These are phyloP conservation scores for Helicoverpa armigera DNA, from an alignment of 1,140 invertebrate species.

Conservation along the genomic window DNA sequence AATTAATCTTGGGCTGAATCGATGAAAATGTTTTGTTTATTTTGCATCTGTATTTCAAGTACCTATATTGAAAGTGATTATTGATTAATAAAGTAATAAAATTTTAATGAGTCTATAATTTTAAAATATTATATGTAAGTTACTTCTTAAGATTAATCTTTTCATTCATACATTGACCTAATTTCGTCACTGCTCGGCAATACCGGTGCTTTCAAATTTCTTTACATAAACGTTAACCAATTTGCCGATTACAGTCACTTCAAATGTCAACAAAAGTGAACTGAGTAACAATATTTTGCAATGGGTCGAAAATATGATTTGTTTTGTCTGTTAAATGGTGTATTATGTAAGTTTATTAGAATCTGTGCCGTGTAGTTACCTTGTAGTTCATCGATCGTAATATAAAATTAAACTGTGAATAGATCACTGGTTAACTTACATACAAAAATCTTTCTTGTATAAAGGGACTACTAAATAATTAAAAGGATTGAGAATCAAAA, in stretches of 20 bases:
- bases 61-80: too few relatives aligned
- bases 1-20: too few relatives aligned
- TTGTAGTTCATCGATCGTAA: too few relatives aligned
- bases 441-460: too few relatives aligned
- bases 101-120: too few relatives aligned
- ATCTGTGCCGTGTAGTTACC: not conserved
- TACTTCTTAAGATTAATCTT: not conserved
- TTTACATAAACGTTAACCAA: not conserved
- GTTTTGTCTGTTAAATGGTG: not conserved
- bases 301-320: not conserved
- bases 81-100: too few relatives aligned
- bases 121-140: not conserved
- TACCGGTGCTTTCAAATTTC: not conserved
- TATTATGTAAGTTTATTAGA: conserved; percentile 1
- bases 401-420: too few relatives aligned
- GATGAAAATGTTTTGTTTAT: too few relatives aligned
- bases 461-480: too few relatives aligned
- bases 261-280: conserved; percentile 8
- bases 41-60: too few relatives aligned
- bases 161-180: not conserved
- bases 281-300: not conserved
- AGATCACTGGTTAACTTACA: too few relatives aligned
- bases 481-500: too few relatives aligned
- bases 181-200: not conserved
- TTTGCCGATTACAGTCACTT: not conserved